Base-by-base conservation (phyloP, 2,888 invertebrate genomes). In the Julus scandinavius region DNA sequence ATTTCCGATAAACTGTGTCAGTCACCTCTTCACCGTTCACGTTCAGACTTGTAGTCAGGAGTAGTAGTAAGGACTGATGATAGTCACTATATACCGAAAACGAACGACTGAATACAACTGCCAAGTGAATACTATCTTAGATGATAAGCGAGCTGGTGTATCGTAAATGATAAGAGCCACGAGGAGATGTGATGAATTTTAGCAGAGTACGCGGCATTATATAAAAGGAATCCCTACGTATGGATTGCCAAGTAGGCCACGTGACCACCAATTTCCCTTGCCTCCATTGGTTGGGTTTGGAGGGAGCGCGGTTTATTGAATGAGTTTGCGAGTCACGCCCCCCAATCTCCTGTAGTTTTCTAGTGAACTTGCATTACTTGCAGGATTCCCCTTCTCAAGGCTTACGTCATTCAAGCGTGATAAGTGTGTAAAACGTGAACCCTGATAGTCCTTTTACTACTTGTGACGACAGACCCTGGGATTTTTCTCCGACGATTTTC, bases 401-500 rank as follows among this genome's bases (percentile, higher is more conserved):
- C n/a, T 20, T 63, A 72, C 72, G 72, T 72, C 72, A 72, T 54
- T 45, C 72, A 72, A 29, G 3, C 63, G 20, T 63, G 6, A 63
- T n/a, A 4, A n/a, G 63, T 63, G 54, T 54, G 63, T n/a, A 63
- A 63, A 63, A 15, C 15, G 17, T 63, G 20, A 63, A 2, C 63
- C n/a, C 63, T 63, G 63, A 63, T 63, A 63, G n/a, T 63, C 63
- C n/a, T 63, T 63, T 63, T 63, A 63, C 17, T 63, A 17, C 17
- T 3, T 63, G 1, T 63, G 17, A 63, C n/a, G 63, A 63, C 1
- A 7, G 45, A n/a, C 63, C 13, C 15, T 0, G 13, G 29, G 29
- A 29, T 29, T 29, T 72, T 72, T 72, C 41, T 6, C 29, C 4
- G 7, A 13, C 11, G 72, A 72, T 29, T 72, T 72, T 72, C 29